Percentiles rank a stretch among this genome's conserved stretches.
phyloP scores from a whole-genome alignment of 64 coral and sea anemone genomes.

The Porites australiensis region DNA sequence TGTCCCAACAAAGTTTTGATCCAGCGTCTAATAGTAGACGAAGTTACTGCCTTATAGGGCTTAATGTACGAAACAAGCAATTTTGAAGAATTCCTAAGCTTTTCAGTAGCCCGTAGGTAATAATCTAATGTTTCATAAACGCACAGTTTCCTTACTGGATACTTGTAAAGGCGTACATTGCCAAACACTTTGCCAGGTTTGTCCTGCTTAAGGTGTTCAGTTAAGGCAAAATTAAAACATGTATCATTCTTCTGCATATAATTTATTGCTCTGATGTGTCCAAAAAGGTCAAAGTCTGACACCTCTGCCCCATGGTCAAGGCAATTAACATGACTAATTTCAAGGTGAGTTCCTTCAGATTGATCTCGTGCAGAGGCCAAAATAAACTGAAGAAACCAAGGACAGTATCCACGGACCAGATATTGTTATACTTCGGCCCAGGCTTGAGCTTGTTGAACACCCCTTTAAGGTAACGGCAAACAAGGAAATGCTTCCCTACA shows the following conservation, averaged over 20 bases:
- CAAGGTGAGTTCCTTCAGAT: no score
- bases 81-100: conserved; percentile 20
- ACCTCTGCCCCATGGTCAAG: no score
- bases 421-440: conserved; percentile 30
- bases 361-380: no score
- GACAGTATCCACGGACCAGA: conserved; percentile 9
- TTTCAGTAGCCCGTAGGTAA: conserved; percentile 33
- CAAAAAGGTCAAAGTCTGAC: neutral
- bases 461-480: conserved; percentile 5
- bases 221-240: conserved; percentile 53
- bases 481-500: neutral
- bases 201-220: conserved; percentile 65
- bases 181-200: conserved; percentile 58
- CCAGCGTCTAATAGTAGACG: conserved; percentile 48
- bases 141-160: conserved; percentile 59
- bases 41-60: conserved; percentile 51
- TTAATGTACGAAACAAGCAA: conserved; percentile 70
- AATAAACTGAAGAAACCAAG: no score
- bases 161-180: conserved; percentile 62
- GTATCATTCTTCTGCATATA: conserved; percentile 27
- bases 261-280: neutral
- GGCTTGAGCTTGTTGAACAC: conserved; percentile 61
- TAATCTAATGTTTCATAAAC: conserved; percentile 64
- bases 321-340: no score
- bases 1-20: no score